Percentiles rank a stretch among this genome's conserved stretches.
Conservation (phyloP, 2,113 vertebrate genomes). For the Rhinogobius similis region DNA sequence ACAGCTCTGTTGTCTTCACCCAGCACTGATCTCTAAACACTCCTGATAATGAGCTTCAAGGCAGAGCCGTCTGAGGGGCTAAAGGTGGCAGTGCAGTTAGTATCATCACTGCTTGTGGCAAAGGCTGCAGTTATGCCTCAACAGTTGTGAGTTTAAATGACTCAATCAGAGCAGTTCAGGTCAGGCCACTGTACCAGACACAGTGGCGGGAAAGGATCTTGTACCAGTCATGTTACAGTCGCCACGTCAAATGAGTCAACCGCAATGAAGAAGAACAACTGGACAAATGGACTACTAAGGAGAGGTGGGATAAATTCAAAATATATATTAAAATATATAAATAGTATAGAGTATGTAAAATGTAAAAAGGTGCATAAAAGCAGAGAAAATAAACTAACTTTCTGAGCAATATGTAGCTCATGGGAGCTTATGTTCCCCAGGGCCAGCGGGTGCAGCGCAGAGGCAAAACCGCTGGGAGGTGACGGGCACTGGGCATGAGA, state of each 20-base stretch:
- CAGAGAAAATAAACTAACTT: too few species aligned
- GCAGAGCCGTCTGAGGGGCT: constrained; percentile 12
- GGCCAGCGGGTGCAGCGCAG: too few species aligned
- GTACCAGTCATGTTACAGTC: not conserved
- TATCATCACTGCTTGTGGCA: constrained; percentile 23
- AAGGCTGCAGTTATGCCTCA: not conserved
- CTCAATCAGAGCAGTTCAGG: too few species aligned
- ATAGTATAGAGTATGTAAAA: too few species aligned
- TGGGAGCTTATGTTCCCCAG: too few species aligned
- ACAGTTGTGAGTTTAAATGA: too few species aligned
- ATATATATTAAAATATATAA: too few species aligned
- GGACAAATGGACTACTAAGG: not conserved
- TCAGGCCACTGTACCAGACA: too few species aligned
- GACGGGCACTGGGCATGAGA: too few species aligned
- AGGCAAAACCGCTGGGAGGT: too few species aligned
- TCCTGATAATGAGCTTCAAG: constrained; percentile 26
- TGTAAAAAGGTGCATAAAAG: too few species aligned
- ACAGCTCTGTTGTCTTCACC: constrained; percentile 29
- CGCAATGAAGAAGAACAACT: not conserved
- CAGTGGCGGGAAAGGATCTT: not conserved
- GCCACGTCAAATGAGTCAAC: not conserved
- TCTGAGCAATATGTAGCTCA: too few species aligned
- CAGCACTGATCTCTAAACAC: constrained; percentile 35
- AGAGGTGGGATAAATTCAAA: not conserved
- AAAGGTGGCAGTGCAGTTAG: constrained; percentile 12